These are phyloP conservation scores for Ceratosolen solmsi DNA, from an alignment of 1,140 invertebrate species.

Conservation along the genomic window DNA sequence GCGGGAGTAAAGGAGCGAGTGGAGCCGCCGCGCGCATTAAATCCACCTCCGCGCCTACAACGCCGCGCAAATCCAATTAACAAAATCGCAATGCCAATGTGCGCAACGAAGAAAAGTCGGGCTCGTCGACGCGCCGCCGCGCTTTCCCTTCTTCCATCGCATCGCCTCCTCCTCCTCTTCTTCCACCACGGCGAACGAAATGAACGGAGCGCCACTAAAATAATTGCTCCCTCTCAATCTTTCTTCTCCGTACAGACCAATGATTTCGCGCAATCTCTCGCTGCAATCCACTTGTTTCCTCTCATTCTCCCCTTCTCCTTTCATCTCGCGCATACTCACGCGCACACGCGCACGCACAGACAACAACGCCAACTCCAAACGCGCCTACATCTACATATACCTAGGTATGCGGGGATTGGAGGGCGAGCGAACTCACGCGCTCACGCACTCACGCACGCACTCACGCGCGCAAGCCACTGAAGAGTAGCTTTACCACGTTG, in stretches of 20 bases:
- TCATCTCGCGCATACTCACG: neutral
- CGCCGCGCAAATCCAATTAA: slow-evolving; percentile 43
- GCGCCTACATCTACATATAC: too few species aligned
- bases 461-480: neutral
- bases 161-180: neutral
- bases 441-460: neutral
- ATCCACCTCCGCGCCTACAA: slow-evolving; percentile 4
- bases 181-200: neutral
- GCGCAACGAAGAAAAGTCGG: slow-evolving; percentile 31
- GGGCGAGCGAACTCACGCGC: neutral
- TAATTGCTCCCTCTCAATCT: slow-evolving; percentile 48
- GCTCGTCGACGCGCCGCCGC: slow-evolving; percentile 1
- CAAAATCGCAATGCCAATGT: slow-evolving; percentile 36
- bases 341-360: too few species aligned
- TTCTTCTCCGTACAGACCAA: slow-evolving; percentile 39
- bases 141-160: slow-evolving; percentile 19
- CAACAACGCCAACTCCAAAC: too few species aligned
- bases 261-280: slow-evolving; percentile 49
- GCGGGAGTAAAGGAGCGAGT: neutral
- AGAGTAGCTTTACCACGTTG: neutral
- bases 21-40: neutral
- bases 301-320: slow-evolving; percentile 48
- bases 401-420: too few species aligned
- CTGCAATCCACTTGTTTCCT: slow-evolving; percentile 58
- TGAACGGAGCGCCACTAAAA: slow-evolving; percentile 41